A percentile compares a stretch with the other conserved stretches of the same genome.
Conservation (phyloP, 2,113 vertebrate genomes). For the Carlito syrichta region DNA sequence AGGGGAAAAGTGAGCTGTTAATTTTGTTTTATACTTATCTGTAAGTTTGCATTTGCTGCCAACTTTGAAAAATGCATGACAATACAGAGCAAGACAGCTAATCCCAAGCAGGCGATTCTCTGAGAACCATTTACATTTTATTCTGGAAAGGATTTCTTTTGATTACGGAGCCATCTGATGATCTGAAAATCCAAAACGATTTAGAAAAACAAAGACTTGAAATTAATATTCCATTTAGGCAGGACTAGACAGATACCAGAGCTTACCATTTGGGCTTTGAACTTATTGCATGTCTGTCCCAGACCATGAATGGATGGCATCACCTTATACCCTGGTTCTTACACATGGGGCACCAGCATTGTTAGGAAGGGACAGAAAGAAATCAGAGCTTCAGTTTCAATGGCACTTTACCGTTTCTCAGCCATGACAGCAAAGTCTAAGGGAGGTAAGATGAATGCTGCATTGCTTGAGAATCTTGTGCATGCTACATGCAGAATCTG, state of each 20-base stretch:
- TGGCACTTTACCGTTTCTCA: background rate
- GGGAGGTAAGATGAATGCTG: background rate
- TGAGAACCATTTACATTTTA: constrained; percentile 33
- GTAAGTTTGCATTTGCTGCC: constrained; percentile 42
- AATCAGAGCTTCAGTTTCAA: background rate
- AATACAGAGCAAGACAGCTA: background rate
- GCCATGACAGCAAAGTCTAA: background rate
- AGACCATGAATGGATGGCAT: background rate
- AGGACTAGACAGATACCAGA: background rate
- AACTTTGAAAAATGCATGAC: constrained; percentile 41
- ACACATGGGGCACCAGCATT: background rate
- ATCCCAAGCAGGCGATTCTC: background rate
- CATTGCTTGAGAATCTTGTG: background rate
- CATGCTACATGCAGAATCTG: background rate
- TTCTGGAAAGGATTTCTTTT: constrained; percentile 35
- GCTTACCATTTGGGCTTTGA: background rate
- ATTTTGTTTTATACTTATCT: constrained; percentile 66
- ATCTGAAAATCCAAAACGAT: constrained; percentile 6
- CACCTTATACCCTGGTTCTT: background rate
- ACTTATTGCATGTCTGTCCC: background rate
- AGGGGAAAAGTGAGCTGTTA: constrained; percentile 52
- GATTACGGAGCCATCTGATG: background rate
- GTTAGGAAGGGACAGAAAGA: background rate
- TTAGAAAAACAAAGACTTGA: background rate
- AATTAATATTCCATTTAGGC: background rate